Conservation (phyloP, 2,888 invertebrate species). For the Parnassius glacialis region DNA sequence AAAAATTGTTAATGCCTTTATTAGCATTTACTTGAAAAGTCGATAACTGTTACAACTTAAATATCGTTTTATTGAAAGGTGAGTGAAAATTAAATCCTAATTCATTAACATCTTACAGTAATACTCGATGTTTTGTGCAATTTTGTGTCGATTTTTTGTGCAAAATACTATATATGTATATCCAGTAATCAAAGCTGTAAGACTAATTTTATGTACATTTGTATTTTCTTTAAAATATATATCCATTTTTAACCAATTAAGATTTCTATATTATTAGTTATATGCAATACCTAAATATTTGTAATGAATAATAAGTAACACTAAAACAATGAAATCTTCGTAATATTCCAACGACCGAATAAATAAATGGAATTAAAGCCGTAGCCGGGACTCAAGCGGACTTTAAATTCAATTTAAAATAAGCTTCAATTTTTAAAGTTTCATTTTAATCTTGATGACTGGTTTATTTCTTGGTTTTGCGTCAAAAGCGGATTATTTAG, state of each 20-base stretch:
- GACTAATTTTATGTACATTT: too few relatives aligned
- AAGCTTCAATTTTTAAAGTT: conserved; percentile 28
- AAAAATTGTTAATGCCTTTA: conserved; percentile 72
- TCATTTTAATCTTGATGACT: conserved; percentile 26
- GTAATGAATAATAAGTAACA: conserved; percentile 7
- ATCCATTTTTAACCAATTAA: too few relatives aligned
- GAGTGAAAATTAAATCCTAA: too few relatives aligned
- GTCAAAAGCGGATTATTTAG: conserved; percentile 13
- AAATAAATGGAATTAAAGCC: conserved; percentile 23
- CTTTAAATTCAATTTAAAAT: conserved; percentile 27
- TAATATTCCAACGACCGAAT: conserved; percentile 21
- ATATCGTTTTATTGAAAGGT: too few relatives aligned
- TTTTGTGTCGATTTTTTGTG: too few relatives aligned
- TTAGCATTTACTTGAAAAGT: conserved; percentile 36
- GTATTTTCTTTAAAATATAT: too few relatives aligned
- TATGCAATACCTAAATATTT: too few relatives aligned
- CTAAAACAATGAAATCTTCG: conserved; percentile 21
- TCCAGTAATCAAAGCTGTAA: too few relatives aligned
- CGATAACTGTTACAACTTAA: neutral
- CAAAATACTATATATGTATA: too few relatives aligned
- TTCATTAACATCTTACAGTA: too few relatives aligned
- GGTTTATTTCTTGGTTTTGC: conserved; percentile 22
- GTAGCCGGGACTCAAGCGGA: conserved; percentile 18
- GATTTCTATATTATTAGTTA: too few relatives aligned
- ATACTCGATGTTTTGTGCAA: too few relatives aligned